Evolutionary conservation across 2,113 vertebrate genomes (phyloP).

Genomic region (Zosterops japonicus): DNA sequence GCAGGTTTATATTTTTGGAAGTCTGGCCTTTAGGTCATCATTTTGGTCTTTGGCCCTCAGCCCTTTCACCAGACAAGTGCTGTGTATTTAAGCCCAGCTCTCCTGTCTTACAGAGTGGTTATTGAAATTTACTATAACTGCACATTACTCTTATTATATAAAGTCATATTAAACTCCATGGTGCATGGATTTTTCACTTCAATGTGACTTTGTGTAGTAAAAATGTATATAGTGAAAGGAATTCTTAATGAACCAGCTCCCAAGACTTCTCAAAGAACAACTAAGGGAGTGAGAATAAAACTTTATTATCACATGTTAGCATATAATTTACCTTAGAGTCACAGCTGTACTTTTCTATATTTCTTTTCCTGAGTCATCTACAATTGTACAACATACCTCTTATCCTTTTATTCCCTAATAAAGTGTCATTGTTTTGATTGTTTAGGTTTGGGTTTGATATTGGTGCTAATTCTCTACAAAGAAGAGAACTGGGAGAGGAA

Average conservation of each 20-base stretch:
- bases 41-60: not conserved
- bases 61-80: not conserved
- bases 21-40: not conserved
- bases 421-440: not conserved
- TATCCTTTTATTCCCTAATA: not conserved
- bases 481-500: not conserved
- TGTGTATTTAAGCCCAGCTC: not conserved
- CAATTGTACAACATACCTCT: not conserved
- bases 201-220: conserved; percentile 75
- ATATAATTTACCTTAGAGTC: not conserved
- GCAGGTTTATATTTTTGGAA: not conserved
- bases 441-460: not conserved
- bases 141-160: conserved; percentile 58
- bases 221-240: conserved; percentile 59
- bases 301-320: not conserved
- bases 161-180: conserved; percentile 66
- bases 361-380: not conserved
- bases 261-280: conserved; percentile 42
- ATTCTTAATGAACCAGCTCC: conserved; percentile 55
- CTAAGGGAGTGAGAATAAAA: conserved; percentile 55
- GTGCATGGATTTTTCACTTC: conserved; percentile 67
- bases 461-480: not conserved
- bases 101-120: conserved; percentile 4
- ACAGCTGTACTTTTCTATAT: not conserved
- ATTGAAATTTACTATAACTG: not conserved